Percentiles rank a stretch among this genome's conserved stretches.
These are phyloP conservation scores for Tyto alba DNA, from an alignment of 2,113 vertebrate genomes.

Conservation along the genomic window DNA sequence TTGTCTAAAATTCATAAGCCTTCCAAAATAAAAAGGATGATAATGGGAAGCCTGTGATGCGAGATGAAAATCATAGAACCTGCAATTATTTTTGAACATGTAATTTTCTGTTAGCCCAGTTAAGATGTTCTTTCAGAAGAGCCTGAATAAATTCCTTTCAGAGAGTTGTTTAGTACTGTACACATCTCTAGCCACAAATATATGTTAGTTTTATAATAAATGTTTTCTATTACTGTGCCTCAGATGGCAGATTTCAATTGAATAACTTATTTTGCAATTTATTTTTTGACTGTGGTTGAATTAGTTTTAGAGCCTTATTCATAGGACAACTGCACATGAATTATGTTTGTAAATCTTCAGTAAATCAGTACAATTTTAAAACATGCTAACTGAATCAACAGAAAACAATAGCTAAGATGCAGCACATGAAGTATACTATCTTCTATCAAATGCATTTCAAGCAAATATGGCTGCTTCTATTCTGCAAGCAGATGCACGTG, in stretches of 20 bases:
- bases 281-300: constrained; percentile 50
- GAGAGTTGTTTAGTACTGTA: constrained; percentile 49
- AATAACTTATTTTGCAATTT: constrained; percentile 63
- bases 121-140: constrained; percentile 57
- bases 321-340: constrained; percentile 24
- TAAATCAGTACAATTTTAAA: constrained; percentile 54
- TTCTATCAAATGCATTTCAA: not conserved
- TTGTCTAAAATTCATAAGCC: constrained; percentile 2
- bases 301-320: constrained; percentile 51
- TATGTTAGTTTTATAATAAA: constrained; percentile 59
- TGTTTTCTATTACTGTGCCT: constrained; percentile 37
- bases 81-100: constrained; percentile 59
- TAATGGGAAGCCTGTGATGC: constrained; percentile 12
- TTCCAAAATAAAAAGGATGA: not conserved
- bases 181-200: constrained; percentile 39
- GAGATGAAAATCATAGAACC: constrained; percentile 44
- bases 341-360: constrained; percentile 37
- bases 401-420: not conserved
- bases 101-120: constrained; percentile 60
- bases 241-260: constrained; percentile 54
- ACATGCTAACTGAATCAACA: constrained; percentile 24
- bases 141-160: constrained; percentile 47
- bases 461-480: not conserved
- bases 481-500: not conserved
- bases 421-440: not conserved